A percentile compares a stretch with the other conserved stretches of the same genome.
phyloP scores from a whole-genome alignment of 2,113 vertebrate genomes.

The Percopsis transmontana region DNA sequence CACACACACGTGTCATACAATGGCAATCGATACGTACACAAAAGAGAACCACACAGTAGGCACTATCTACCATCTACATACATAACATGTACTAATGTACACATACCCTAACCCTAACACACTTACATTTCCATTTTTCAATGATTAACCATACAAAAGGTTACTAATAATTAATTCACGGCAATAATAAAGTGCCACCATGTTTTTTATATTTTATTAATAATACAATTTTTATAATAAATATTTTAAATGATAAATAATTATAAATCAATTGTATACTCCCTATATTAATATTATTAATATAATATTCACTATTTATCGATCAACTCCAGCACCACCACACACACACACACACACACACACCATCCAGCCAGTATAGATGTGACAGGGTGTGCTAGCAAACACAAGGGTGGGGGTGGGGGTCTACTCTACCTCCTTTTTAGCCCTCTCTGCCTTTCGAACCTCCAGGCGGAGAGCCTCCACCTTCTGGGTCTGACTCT shows the following conservation, averaged over 20 bases:
- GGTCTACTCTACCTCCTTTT: constrained; percentile 91
- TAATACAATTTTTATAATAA: no score
- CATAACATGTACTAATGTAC: no score
- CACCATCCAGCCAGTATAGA: constrained; percentile 24
- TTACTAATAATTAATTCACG: not conserved
- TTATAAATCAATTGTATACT: no score
- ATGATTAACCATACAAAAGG: not conserved
- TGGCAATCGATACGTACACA: not conserved
- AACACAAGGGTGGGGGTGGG: constrained; percentile 39
- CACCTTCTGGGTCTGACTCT: constrained; percentile 89
- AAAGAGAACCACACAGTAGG: not conserved
- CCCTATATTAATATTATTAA: no score
- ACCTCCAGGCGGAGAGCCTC: constrained; percentile 93
- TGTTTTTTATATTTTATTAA: no score
- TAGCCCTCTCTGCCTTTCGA: constrained; percentile 92
- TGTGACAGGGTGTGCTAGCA: constrained; percentile 34
- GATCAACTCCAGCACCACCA: not conserved
- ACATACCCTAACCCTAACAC: no score
- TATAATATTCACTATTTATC: not conserved
- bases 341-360: constrained; percentile 1
- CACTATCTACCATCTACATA: not conserved
- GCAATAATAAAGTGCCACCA: no score
- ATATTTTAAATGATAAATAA: no score
- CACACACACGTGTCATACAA: not conserved
- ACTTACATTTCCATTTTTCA: not conserved